phyloP scores from a whole-genome alignment of 1,140 invertebrate species.

The Cotesia vestalis region DNA sequence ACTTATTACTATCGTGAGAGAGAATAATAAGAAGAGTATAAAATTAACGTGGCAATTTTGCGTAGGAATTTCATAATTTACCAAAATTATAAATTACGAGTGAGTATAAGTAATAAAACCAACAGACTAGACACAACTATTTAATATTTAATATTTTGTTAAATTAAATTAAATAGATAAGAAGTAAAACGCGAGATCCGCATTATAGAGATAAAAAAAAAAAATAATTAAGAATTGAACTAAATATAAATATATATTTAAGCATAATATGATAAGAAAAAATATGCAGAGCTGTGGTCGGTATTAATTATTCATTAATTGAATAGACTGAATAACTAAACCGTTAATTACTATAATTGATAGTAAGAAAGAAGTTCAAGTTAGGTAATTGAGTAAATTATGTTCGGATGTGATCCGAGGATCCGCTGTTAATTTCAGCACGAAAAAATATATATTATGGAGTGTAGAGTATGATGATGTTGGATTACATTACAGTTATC shows the following conservation, averaged over 20 bases:
- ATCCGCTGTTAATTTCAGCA: conserved; percentile 19
- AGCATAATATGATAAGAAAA: background rate
- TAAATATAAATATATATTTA: too few relatives aligned
- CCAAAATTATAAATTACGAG: background rate
- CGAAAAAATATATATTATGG: background rate
- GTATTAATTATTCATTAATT: conserved; percentile 15
- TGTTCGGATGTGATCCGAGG: conserved; percentile 15
- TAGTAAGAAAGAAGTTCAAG: conserved; percentile 21
- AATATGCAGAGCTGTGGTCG: background rate
- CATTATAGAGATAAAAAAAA: too few relatives aligned
- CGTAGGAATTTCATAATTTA: conserved; percentile 6
- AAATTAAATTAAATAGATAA: too few relatives aligned
- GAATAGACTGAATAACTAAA: background rate
- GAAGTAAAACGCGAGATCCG: too few relatives aligned
- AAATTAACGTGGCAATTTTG: background rate
- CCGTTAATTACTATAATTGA: conserved; percentile 24
- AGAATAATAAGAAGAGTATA: background rate
- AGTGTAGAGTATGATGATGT: background rate
- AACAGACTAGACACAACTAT: background rate
- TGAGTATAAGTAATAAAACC: background rate
- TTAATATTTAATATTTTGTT: too few relatives aligned
- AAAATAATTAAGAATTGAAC: too few relatives aligned
- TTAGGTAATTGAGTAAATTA: conserved; percentile 28
- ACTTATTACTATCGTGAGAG: conserved; percentile 18
- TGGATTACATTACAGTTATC: conserved; percentile 29